Conservation (phyloP, 1,140 invertebrate species). For the Bombus confusus region DNA sequence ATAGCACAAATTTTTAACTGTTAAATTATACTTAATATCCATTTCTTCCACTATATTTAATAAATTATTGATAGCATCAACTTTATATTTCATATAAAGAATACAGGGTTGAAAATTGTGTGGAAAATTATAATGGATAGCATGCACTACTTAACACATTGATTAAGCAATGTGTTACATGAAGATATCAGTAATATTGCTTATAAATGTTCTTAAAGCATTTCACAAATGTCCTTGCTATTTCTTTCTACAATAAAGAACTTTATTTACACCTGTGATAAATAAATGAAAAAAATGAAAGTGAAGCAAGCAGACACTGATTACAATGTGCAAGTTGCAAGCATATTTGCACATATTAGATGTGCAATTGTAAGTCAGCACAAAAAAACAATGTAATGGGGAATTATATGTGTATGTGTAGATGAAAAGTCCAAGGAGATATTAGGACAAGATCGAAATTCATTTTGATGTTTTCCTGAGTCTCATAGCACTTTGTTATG, state of each 20-base stretch:
- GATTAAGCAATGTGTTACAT: not conserved
- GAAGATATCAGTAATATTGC: not conserved
- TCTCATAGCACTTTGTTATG: not conserved
- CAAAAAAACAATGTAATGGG: not conserved
- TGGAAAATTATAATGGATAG: not conserved
- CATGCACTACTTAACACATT: constrained; percentile 29
- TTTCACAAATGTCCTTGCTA: not conserved
- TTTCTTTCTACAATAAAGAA: not conserved
- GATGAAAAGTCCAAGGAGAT: not conserved
- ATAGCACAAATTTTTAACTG: not conserved
- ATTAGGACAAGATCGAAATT: not conserved
- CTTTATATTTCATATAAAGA: not conserved
- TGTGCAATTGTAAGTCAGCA: not conserved
- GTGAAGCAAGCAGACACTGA: not conserved
- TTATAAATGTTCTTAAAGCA: not conserved
- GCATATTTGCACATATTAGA: too few relatives aligned
- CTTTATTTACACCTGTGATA: constrained; percentile 1
- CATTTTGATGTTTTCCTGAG: not conserved
- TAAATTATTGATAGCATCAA: not conserved
- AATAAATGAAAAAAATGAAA: constrained; percentile 2
- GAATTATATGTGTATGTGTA: not conserved
- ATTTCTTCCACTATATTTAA: not conserved
- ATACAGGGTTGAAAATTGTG: not conserved
- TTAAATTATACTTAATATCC: not conserved
- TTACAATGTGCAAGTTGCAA: not conserved